These are phyloP conservation scores for Alectoris magna DNA, from an alignment of 2,797 vertebrate genomes.

Conservation along the genomic window DNA sequence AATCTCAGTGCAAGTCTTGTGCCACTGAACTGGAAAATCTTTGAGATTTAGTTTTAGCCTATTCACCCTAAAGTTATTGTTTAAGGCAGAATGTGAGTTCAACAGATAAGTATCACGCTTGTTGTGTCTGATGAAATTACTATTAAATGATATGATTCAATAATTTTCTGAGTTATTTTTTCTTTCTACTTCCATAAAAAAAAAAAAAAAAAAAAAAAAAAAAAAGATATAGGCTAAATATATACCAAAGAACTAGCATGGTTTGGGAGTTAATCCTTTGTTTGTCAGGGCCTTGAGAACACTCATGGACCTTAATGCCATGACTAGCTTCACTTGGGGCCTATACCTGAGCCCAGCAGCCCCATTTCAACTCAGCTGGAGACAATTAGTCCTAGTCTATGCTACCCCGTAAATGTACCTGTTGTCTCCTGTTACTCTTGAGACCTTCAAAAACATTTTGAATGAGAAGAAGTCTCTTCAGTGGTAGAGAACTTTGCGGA, in stretches of 20 bases:
- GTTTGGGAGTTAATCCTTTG: not conserved
- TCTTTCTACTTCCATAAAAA: not conserved
- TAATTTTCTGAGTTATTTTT: not conserved
- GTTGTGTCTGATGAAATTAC: not conserved
- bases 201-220: not conserved
- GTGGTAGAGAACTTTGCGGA: not conserved
- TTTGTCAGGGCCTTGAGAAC: not conserved
- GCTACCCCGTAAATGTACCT: fast-evolving
- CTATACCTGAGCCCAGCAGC: not conserved
- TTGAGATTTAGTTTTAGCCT: not conserved
- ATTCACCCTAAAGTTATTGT: not conserved
- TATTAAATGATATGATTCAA: not conserved
- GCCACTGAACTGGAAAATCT: slow-evolving; percentile 3
- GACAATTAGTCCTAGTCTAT: fast-evolving
- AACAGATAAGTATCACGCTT: not conserved
- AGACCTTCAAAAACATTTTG: not conserved
- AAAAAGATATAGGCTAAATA: not conserved
- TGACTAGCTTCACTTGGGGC: not conserved
- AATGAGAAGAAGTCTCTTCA: not conserved
- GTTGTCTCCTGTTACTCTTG: not conserved
- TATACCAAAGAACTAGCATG: not conserved
- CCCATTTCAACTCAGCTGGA: not conserved
- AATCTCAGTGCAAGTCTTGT: not conserved
- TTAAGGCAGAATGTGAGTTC: not conserved
- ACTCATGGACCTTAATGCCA: not conserved